Conservation (phyloP, 2,113 vertebrate species). For the Clarias macrocephalus region DNA sequence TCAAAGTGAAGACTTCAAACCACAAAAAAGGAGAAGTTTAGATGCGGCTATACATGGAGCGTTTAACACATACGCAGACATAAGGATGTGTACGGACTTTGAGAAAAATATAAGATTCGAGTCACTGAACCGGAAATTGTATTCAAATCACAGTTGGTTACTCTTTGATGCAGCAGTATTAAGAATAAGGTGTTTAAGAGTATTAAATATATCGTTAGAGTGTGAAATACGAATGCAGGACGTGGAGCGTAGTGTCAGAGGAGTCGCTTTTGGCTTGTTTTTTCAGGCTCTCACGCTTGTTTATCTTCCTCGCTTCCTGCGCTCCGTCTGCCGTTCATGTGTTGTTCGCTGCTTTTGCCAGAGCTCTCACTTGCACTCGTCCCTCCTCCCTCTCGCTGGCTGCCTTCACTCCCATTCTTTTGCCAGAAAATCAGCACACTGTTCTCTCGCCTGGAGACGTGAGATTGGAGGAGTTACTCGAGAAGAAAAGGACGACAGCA, state of each 20-base stretch:
- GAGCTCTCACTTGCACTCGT: conserved; percentile 2
- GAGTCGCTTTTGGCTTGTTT: conserved; percentile 12
- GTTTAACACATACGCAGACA: not conserved
- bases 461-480: conserved; percentile 18
- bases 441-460: conserved; percentile 9
- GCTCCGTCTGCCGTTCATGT: conserved; percentile 42
- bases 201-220: not conserved
- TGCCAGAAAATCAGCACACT: conserved; percentile 41
- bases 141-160: not conserved
- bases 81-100: not conserved
- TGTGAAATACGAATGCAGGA: not conserved
- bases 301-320: conserved; percentile 50
- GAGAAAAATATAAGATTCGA: not conserved
- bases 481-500: not conserved
- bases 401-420: not conserved
- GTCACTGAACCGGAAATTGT: not conserved
- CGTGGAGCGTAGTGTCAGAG: not conserved
- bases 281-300: conserved; percentile 35
- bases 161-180: not conserved
- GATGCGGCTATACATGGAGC: not conserved
- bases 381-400: not conserved
- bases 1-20: conserved; percentile 38
- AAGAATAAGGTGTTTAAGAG: not conserved
- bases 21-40: conserved; percentile 7
- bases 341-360: conserved; percentile 31